Base-by-base conservation (phyloP, 2,113 vertebrate genomes). In the Australoheros scitulus region DNA sequence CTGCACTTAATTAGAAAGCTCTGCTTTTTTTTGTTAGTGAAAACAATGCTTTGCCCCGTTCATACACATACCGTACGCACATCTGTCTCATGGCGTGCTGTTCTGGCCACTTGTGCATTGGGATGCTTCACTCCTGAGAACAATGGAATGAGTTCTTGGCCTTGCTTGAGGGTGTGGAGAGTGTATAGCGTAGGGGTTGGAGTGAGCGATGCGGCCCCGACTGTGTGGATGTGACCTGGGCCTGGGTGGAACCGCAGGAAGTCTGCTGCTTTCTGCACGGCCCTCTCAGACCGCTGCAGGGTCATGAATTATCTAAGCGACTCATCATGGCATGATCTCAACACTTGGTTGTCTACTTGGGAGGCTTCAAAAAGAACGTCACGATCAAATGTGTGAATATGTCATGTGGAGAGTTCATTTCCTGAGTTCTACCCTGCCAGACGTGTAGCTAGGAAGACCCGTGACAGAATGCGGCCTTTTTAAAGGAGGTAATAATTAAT, bases 61-160 rank as follows among this genome's bases (percentile, higher is more conserved):
- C 29, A 41, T 10, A 52, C 41, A 56, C 59, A 81, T n/a, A 77
- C 47, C 61, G 79, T 57, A 61, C 38, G 26, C 84, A 88, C 83
- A 91, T 93, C 85, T 93, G 90, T 82, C 29, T 76, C 52, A 3
- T 22, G 18, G 59, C 43, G 7, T 76, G 82, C 84, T 76, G 47
- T 52, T 76, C 61, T 55, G 74, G 80, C 70, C 83, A 56, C 80
- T 88, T 64, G 59, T n/a, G 77, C 55, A 61, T 50, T 29, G 85
- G 88, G 87, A 94, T 89, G 85, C 88, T 47, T 88, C 76, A 59
- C 88, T 90, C 91, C 61, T 52, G 82, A 93, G 92, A 94, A 94
- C 93, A 94, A 94, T 93, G 85, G 87, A 92, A 81, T 26, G 80
- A 92, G 80, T 82, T 86, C 77, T 92, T 88, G 88, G 89, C 86